Evolutionary conservation across 2,888 invertebrate genomes (phyloP), one percentile per base, ranked within the genome.

Genomic region (Lasioglossum vierecki): DNA sequence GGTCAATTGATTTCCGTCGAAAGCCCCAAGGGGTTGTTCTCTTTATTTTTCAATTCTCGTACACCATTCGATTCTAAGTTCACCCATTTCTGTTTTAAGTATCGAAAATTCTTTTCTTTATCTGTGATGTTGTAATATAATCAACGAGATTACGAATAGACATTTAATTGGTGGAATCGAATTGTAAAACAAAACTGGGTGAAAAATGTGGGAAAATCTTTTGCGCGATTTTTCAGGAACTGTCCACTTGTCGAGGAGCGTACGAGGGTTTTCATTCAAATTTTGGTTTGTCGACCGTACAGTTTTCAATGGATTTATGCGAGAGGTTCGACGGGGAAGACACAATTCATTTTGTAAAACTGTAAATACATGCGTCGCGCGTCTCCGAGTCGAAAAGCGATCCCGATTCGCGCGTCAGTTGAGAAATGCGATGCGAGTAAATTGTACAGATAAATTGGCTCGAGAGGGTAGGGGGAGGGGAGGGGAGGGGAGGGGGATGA

Each of bases 291-390:
- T 22, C 68, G 39, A 39, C 22, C 22, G n/a, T 9, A 26, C 26
- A 35, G 68, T 30, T 30, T 68, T 49, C 44, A 46, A 26, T n/a
- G 3, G 53, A 66, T 66, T 44, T 15, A 15, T n/a, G 41, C 26
- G 8, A 57, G 66, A 4, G 66, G 41, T 53, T 44, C 6, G 22
- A 53, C 26, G 68, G 39, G n/a, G 11, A 41, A 57, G 39, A 18
- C 41, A n/a, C 18, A 49, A 75, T 79, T 53, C 53, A 26, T 83
- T 30, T 78, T 84, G 84, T 84, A 79, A 79, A 84, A 63, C 39
- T 85, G 80, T 85, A 85, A 85, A 85, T 85, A 85, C 41, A 63
- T 70, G 73, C 57, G 53, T 35, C 46, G 70, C 76, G 83, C 57
- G 72, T 88, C 76, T 89, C 73, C 76, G 63, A 78, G 75, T 53